Conservation (phyloP, 1,140 invertebrate genomes). For the Globodera rostochiensis region DNA sequence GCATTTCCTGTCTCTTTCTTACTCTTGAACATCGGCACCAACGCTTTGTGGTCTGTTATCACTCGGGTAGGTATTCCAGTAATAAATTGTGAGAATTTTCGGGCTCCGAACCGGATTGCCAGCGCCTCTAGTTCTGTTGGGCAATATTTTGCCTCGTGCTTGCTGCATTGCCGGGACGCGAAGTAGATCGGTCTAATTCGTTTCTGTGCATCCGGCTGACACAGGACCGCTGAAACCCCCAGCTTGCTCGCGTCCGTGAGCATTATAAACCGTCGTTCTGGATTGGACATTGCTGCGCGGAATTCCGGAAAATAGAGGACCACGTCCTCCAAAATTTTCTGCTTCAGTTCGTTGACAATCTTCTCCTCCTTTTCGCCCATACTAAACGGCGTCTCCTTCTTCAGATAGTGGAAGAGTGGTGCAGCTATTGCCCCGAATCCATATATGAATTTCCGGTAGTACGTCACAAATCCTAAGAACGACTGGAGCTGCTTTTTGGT, state of each 20-base stretch:
- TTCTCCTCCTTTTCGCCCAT: slow-evolving; percentile 5
- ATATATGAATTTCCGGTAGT: neutral
- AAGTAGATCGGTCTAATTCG: slow-evolving; percentile 8
- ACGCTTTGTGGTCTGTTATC: slow-evolving; percentile 10
- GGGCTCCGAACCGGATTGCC: neutral
- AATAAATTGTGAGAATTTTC: slow-evolving; percentile 12
- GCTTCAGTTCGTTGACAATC: neutral
- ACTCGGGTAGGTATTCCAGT: neutral
- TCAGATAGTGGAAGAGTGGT: neutral
- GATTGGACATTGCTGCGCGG: neutral
- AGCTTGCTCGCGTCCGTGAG: slow-evolving; percentile 10
- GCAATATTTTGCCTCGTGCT: slow-evolving; percentile 7
- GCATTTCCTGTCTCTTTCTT: slow-evolving; percentile 19
- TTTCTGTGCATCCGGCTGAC: neutral
- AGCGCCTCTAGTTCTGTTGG: slow-evolving; percentile 13
- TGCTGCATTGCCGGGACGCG: slow-evolving; percentile 7
- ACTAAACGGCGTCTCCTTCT: neutral
- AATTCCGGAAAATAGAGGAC: slow-evolving; percentile 14
- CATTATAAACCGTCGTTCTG: neutral
- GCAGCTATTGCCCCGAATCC: neutral
- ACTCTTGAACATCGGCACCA: slow-evolving; percentile 4
- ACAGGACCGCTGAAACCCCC: neutral
- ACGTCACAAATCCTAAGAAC: slow-evolving; percentile 8
- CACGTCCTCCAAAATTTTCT: neutral
- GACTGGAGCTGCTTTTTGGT: neutral